These are phyloP conservation scores for Nymphalis c-album DNA, from an alignment of 2,888 invertebrate species.

Conservation along the genomic window DNA sequence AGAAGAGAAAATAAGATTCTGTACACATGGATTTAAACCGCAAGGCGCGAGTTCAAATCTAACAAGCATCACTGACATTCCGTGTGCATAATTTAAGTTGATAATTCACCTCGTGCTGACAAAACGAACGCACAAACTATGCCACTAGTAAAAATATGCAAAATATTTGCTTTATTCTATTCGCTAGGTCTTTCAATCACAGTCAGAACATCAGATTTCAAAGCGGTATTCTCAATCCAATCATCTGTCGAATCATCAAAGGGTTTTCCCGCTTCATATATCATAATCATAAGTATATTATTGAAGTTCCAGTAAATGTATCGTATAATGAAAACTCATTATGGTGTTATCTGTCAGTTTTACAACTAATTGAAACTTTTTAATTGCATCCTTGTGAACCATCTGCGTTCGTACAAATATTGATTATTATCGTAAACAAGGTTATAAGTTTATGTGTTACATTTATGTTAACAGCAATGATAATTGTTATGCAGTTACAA, in stretches of 20 bases:
- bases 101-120: no score
- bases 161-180: not conserved
- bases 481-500: no score
- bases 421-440: conserved; percentile 10
- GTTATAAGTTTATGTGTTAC: conserved; percentile 2
- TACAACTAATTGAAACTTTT: conserved; percentile 6
- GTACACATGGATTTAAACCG: no score
- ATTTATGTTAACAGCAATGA: not conserved
- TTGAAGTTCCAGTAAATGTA: conserved; percentile 2
- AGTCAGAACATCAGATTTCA: no score
- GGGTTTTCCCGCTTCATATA: no score
- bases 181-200: not conserved
- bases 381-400: conserved; percentile 6
- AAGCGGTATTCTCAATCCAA: not conserved
- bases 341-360: not conserved
- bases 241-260: conserved; percentile 8
- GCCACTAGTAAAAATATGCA: no score
- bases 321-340: conserved; percentile 4
- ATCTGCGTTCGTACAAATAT: not conserved
- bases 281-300: conserved; percentile 3
- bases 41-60: no score
- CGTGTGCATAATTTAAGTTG: no score
- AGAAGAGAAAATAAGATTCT: not conserved
- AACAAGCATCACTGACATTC: no score
- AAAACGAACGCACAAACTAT: no score